Percentiles rank a stretch among this genome's conserved stretches.
These are phyloP conservation scores for Brachyrhaphis roseni DNA, from an alignment of 2,797 vertebrate genomes.

Conservation along the genomic window DNA sequence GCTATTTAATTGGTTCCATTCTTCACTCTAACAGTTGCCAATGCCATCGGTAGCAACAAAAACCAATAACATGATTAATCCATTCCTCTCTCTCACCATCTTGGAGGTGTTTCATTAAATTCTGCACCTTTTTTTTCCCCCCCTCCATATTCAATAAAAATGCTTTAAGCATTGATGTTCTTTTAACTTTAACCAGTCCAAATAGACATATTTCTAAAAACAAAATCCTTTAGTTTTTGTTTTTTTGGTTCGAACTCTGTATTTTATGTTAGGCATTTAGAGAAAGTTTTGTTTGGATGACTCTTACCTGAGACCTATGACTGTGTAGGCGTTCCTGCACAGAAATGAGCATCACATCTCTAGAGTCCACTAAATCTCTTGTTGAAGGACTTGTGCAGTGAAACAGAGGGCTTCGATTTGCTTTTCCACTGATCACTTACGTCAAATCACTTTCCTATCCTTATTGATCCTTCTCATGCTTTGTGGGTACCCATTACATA, in stretches of 20 bases:
- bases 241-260: background rate
- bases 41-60: background rate
- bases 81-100: background rate
- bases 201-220: background rate
- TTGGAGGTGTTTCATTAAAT: background rate
- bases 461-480: background rate
- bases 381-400: background rate
- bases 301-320: background rate
- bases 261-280: background rate
- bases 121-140: background rate
- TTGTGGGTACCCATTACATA: background rate
- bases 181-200: background rate
- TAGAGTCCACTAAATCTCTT: slow-evolving; percentile 3
- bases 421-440: background rate
- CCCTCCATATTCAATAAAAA: background rate
- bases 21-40: background rate
- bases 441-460: background rate
- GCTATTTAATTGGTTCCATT: background rate
- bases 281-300: background rate
- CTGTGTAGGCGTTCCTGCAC: background rate
- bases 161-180: background rate
- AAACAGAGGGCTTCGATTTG: background rate
- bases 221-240: background rate
- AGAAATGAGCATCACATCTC: background rate
- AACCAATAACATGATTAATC: slow-evolving; percentile 1